A percentile compares a stretch with the other conserved stretches of the same genome.
phyloP scores from a whole-genome alignment of 2,888 invertebrate genomes.

The Diplazon laetatorius region DNA sequence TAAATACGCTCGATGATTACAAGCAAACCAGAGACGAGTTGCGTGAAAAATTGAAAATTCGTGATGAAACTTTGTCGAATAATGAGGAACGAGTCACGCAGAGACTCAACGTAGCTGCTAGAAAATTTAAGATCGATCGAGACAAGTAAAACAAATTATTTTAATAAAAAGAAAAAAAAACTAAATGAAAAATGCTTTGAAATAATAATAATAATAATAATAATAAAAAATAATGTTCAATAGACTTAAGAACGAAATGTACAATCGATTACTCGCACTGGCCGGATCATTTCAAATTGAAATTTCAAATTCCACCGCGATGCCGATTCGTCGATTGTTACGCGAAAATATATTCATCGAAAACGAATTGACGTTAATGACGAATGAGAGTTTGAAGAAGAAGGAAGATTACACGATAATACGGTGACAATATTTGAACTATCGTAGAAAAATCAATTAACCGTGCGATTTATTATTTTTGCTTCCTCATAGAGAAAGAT shows the following conservation, averaged over 20 bases:
- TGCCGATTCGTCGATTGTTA: constrained; percentile 72
- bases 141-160: constrained; percentile 77
- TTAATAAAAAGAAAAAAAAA: too few species aligned
- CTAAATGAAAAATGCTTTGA: too few species aligned
- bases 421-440: constrained; percentile 62
- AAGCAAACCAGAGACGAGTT: constrained; percentile 69
- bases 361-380: constrained; percentile 68
- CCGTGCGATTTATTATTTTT: too few species aligned
- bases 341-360: constrained; percentile 75
- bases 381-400: constrained; percentile 49
- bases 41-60: constrained; percentile 68
- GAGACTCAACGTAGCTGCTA: constrained; percentile 66
- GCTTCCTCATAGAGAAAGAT: too few species aligned
- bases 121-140: constrained; percentile 72
- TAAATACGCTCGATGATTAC: constrained; percentile 76
- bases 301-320: constrained; percentile 65
- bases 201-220: too few species aligned
- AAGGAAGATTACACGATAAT: constrained; percentile 47
- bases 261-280: constrained; percentile 69
- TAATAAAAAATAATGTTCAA: background rate
- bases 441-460: background rate
- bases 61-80: constrained; percentile 60
- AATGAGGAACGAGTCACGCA: constrained; percentile 68
- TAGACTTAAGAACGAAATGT: constrained; percentile 76
- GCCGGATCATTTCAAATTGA: constrained; percentile 72